Conservation (phyloP, 2,113 vertebrate genomes). For the Helogale parvula region DNA sequence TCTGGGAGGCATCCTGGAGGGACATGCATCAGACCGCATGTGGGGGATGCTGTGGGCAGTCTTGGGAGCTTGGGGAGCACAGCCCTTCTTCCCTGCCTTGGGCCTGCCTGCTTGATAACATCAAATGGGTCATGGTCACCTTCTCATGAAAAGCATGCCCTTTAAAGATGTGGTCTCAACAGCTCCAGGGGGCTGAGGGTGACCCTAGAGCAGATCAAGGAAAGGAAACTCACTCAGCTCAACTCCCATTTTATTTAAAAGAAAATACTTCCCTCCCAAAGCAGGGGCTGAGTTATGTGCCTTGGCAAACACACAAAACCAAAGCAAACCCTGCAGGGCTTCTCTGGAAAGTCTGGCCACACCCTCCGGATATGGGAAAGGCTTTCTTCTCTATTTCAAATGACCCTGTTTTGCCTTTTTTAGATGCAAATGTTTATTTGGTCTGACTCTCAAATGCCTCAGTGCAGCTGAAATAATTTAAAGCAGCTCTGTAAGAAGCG, state of each 20-base stretch:
- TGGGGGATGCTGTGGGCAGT: not conserved
- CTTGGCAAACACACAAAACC: slow-evolving; percentile 20
- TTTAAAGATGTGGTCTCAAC: not conserved
- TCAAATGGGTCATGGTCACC: not conserved
- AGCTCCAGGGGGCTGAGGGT: not conserved
- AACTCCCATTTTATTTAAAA: not conserved
- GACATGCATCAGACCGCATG: accelerated
- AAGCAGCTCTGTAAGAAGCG: slow-evolving; percentile 4
- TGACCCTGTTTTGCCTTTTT: slow-evolving; percentile 66
- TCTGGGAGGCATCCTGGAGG: no score
- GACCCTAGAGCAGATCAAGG: not conserved
- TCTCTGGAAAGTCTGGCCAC: slow-evolving; percentile 39
- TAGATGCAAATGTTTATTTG: slow-evolving; percentile 77
- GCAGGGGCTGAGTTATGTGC: not conserved
- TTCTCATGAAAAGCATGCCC: not conserved
- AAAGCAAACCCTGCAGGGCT: not conserved
- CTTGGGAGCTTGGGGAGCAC: not conserved
- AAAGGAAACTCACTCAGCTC: slow-evolving; percentile 14
- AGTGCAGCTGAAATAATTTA: slow-evolving; percentile 71
- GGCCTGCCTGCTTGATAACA: not conserved
- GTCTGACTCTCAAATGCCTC: slow-evolving; percentile 70
- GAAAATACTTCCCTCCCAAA: slow-evolving; percentile 17
- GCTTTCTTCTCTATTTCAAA: slow-evolving; percentile 73
- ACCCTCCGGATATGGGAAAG: slow-evolving; percentile 64
- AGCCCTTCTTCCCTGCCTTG: not conserved